phyloP scores from a whole-genome alignment of 1,140 invertebrate genomes.

The Sinella curviseta region DNA sequence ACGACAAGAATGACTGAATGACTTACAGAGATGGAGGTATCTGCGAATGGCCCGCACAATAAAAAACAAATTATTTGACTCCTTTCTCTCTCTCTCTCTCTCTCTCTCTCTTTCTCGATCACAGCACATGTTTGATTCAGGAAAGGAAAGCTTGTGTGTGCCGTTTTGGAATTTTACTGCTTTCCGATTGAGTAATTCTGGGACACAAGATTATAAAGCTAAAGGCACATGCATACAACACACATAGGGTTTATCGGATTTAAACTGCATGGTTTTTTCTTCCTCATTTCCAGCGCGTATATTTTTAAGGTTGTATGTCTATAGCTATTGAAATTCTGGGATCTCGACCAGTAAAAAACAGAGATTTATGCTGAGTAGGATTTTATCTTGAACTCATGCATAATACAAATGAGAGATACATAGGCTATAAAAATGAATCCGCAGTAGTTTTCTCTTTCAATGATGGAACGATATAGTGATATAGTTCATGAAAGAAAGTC shows the following conservation, averaged over 20 bases:
- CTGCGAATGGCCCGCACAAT: background rate
- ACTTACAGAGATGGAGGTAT: too few relatives aligned
- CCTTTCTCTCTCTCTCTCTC: too few relatives aligned
- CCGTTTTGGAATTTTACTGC: slow-evolving; percentile 21
- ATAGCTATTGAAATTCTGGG: background rate
- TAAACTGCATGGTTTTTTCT: background rate
- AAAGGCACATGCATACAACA: too few relatives aligned
- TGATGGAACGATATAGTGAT: too few relatives aligned
- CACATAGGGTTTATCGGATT: too few relatives aligned
- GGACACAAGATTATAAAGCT: background rate
- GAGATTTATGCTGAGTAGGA: background rate
- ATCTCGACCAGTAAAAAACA: background rate
- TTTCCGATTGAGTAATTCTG: slow-evolving; percentile 25
- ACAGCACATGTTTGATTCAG: background rate
- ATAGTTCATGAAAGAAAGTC: too few relatives aligned
- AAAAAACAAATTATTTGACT: background rate
- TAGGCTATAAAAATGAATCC: background rate
- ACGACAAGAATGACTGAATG: background rate
- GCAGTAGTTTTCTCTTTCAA: too few relatives aligned
- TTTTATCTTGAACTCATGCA: background rate
- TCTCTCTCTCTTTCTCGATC: background rate
- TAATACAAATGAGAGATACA: background rate
- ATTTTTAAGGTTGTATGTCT: background rate
- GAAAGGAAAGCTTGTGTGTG: slow-evolving; percentile 9
- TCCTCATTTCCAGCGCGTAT: background rate